Evolutionary conservation across 2,797 vertebrate genomes (phyloP).

Genomic region (Valencia hispanica): DNA sequence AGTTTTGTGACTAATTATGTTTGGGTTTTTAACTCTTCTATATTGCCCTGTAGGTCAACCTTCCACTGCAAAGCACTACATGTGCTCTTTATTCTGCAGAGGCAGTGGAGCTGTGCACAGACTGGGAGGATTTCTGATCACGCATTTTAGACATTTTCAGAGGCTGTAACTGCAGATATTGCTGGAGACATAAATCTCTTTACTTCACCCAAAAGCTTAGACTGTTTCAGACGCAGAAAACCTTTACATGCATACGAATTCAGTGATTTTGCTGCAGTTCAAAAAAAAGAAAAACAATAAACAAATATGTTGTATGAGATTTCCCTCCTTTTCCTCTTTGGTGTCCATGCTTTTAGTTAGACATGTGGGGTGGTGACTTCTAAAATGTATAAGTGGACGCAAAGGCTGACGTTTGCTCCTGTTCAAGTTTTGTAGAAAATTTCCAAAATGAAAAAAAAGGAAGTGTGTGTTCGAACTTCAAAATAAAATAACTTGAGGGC

Average conservation of each 20-base stretch:
- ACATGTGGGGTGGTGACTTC: not conserved
- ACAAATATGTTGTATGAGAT: not conserved
- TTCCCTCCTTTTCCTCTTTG: not conserved
- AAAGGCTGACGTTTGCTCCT: constrained; percentile 41
- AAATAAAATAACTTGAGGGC: constrained; percentile 33
- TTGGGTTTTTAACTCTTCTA: not conserved
- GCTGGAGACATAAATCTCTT: constrained; percentile 24
- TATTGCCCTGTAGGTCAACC: constrained; percentile 52
- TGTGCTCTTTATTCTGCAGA: constrained; percentile 55
- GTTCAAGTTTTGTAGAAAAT: not conserved
- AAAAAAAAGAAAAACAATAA: constrained; percentile 43
- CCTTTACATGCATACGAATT: constrained; percentile 15
- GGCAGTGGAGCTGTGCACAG: constrained; percentile 56
- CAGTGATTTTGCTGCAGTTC: constrained; percentile 16
- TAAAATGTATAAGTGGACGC: constrained; percentile 22
- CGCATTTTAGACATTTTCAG: constrained; percentile 15
- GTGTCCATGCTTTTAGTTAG: not conserved
- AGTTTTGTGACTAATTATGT: constrained; percentile 11
- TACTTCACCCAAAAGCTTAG: constrained; percentile 2
- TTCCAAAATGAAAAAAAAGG: constrained; percentile 16
- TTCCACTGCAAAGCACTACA: constrained; percentile 51
- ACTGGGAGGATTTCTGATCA: constrained; percentile 82
- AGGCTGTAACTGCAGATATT: constrained; percentile 19
- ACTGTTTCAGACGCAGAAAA: constrained; percentile 29
- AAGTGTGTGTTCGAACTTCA: constrained; percentile 25